These are phyloP conservation scores for Spea multiplicata DNA, from an alignment of 2,113 vertebrate species.

Conservation along the genomic window DNA sequence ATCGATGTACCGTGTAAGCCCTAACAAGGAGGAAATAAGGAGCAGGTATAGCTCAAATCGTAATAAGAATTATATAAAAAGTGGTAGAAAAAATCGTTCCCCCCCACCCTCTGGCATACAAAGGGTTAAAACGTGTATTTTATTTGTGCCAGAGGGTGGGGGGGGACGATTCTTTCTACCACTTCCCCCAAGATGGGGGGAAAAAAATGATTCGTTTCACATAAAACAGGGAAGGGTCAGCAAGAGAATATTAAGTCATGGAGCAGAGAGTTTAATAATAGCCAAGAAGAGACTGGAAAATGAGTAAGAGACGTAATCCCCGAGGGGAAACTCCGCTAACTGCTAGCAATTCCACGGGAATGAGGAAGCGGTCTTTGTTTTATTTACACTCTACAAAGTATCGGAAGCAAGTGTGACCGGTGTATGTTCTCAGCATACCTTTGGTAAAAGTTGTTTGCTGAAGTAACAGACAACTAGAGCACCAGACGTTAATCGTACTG, in stretches of 20 bases:
- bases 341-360: constrained; percentile 4
- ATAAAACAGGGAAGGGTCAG: background rate
- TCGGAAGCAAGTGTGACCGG: constrained; percentile 20
- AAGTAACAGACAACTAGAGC: background rate
- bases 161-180: background rate
- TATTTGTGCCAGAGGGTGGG: no score
- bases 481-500: no score
- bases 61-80: no score
- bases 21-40: no score
- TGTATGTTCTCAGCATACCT: constrained; percentile 30
- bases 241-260: constrained; percentile 17
- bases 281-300: constrained; percentile 50
- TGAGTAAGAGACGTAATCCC: constrained; percentile 47
- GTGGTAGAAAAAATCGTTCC: no score
- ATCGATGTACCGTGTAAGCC: no score
- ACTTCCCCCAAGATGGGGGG: background rate
- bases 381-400: constrained; percentile 49
- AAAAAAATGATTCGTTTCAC: constrained; percentile 9
- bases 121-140: no score
- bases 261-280: constrained; percentile 35
- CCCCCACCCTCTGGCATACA: no score
- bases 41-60: no score
- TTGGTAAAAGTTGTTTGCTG: constrained; percentile 45
- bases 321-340: constrained; percentile 28
- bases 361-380: constrained; percentile 49